Evolutionary conservation across 2,113 vertebrate genomes (phyloP).

Genomic region (Pluvialis apricaria): DNA sequence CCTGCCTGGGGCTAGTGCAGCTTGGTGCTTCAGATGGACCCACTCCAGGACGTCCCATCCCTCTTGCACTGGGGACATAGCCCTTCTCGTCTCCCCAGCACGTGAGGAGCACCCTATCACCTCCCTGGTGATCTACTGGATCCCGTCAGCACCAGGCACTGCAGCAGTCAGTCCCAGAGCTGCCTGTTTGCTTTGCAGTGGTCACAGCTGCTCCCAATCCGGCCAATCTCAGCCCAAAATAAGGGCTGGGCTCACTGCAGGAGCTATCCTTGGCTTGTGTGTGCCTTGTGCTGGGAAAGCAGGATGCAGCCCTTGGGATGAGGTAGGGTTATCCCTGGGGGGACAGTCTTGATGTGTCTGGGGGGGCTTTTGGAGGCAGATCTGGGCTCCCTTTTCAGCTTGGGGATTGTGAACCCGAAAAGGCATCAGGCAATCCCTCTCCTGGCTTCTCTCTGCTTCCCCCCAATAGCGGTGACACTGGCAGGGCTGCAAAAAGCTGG

Average conservation of each 20-base stretch:
- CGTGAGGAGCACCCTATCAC: neutral
- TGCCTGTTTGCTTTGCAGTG: neutral
- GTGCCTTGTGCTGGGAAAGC: neutral
- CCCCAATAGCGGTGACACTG: accelerated
- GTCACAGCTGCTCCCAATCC: neutral
- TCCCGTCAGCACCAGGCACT: neutral
- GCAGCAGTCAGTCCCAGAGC: neutral
- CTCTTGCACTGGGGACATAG: neutral
- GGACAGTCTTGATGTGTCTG: neutral
- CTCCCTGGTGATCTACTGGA: neutral
- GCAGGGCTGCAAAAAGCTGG: neutral
- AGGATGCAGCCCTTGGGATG: neutral
- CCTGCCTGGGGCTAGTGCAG: neutral
- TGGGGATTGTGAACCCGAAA: neutral
- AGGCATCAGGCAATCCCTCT: neutral
- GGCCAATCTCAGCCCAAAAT: neutral
- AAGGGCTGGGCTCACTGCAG: neutral
- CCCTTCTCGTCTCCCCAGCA: neutral
- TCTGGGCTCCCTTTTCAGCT: neutral
- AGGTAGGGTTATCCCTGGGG: neutral
- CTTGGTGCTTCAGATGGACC: neutral
- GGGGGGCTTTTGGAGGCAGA: neutral
- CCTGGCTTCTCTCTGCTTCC: neutral
- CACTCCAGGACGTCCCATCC: neutral
- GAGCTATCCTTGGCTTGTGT: accelerated